Base-by-base conservation (phyloP, 2,888 invertebrate genomes). In the Eupithecia inturbata region DNA sequence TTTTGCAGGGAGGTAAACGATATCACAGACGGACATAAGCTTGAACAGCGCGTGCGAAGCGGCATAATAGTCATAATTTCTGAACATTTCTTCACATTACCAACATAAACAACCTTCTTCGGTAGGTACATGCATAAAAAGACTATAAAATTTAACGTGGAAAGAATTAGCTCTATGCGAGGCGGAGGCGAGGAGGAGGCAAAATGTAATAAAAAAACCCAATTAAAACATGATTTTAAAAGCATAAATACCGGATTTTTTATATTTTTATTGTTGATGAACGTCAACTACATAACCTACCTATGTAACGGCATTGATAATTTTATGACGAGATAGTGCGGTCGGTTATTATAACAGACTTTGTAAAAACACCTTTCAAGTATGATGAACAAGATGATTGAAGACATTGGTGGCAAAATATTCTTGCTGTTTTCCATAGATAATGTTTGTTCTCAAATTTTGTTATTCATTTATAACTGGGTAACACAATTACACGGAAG, bases 171-270 rank as follows among this genome's bases (percentile, higher is more conserved):
- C 14, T 57, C 12, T 57, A 28, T n/a, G 14, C 33, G n/a, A 63
- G 31, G 33, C 62, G 62, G 62, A 31, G 31, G 9, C 63, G n/a
- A 64, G 36, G 22, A 64, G n/a, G n/a, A n/a, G n/a, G 63, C 36
- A 64, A 63, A 63, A 36, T 36, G 14, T 64, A 64, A 64, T 64
- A 22, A 36, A 31, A n/a, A 36, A 33, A 64, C 63, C 63, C 36
- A 33, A 64, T 64, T 64, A 64, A 64, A 31, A 19, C 16, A 33
- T 33, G 19, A 14, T 19, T 36, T 64, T 10, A 28, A 64, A 31
- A 12, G 3, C n/a, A n/a, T 33, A 31, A 36, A 31, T 31, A 62
- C 63, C 7, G 63, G 3, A 64, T n/a, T 64, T n/a, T 57, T 57
- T 26, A 26, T 14, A 26, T 26, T 26, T 57, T 57, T 14, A 26